Evolutionary conservation across 2,888 invertebrate genomes (phyloP).

Genomic region (Alviniconcha strummeri): DNA sequence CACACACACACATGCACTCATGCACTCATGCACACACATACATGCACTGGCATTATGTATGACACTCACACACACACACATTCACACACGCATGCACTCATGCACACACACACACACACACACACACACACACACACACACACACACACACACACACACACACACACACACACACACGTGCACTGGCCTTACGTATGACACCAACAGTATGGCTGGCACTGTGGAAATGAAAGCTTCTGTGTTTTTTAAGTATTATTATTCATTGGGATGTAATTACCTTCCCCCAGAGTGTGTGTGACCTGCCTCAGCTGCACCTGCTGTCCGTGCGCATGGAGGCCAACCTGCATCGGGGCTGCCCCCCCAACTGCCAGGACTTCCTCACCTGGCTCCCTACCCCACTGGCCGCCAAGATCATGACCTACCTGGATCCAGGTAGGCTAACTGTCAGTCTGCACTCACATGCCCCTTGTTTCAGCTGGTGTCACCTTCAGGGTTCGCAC

Average conservation of each 20-base stretch:
- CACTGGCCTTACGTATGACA: neutral
- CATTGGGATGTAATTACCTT: no score
- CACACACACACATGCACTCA: neutral
- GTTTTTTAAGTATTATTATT: no score
- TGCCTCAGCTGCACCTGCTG: conserved; percentile 73
- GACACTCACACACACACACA: neutral
- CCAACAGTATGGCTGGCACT: no score
- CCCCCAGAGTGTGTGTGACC: conserved; percentile 70
- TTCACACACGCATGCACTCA: neutral
- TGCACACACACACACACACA: neutral
- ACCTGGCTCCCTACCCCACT: conserved; percentile 73
- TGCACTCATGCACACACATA: neutral
- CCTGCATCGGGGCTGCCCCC: conserved; percentile 73
- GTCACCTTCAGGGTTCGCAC: no score
- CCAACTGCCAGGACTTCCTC: conserved; percentile 74
- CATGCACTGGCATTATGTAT: neutral
- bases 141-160: neutral
- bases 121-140: neutral
- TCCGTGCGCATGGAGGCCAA: conserved; percentile 71
- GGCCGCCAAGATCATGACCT: conserved; percentile 72
- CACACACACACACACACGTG: neutral
- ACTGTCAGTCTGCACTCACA: neutral
- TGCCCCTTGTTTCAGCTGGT: no score
- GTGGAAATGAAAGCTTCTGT: no score
- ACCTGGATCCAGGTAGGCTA: conserved; percentile 73